phyloP scores from a whole-genome alignment of 2,113 vertebrate genomes.

The Laticauda colubrina region DNA sequence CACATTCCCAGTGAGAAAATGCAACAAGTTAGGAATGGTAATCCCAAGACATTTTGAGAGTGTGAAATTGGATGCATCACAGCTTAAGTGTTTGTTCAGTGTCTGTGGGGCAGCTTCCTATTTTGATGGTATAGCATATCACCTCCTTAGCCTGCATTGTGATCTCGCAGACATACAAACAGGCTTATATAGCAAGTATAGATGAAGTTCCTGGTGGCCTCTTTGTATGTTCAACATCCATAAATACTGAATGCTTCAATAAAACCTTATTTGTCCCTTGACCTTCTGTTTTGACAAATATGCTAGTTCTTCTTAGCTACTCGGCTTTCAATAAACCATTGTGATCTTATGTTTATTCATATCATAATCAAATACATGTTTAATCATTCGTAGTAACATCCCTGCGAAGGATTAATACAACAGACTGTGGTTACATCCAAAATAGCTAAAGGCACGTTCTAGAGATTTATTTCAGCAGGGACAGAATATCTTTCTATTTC shows the following conservation, averaged over 20 bases:
- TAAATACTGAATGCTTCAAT: background rate
- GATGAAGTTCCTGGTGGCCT: background rate
- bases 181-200: background rate
- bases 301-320: constrained; percentile 20
- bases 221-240: background rate
- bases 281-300: constrained; percentile 13
- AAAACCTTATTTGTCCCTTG: background rate
- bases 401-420: constrained; percentile 59
- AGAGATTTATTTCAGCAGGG: constrained; percentile 17
- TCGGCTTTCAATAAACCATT: constrained; percentile 17
- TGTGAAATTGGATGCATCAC: background rate
- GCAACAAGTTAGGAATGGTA: background rate
- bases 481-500: constrained; percentile 35
- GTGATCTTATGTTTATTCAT: constrained; percentile 34
- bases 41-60: background rate
- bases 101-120: background rate
- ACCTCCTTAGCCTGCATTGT: no score
- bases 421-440: constrained; percentile 58
- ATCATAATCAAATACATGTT: constrained; percentile 63
- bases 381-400: constrained; percentile 64
- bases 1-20: background rate
- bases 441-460: constrained; percentile 20
- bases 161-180: no score
- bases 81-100: no score
- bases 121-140: background rate